These are phyloP conservation scores for Neolamprologus cancellatus DNA, from an alignment of 2,113 vertebrate species.

Conservation along the genomic window DNA sequence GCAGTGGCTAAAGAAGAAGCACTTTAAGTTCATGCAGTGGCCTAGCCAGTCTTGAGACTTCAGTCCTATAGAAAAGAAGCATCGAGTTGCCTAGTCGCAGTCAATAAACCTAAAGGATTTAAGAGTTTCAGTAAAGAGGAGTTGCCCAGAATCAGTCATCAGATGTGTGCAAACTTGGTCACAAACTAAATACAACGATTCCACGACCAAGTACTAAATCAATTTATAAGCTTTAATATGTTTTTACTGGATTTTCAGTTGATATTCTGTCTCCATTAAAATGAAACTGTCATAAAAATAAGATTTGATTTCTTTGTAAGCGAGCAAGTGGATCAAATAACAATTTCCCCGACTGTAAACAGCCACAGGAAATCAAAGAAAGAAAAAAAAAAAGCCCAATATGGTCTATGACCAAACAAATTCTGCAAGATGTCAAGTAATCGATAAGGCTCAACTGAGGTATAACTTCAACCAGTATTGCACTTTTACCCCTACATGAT, in stretches of 20 bases:
- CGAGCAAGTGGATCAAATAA: neutral
- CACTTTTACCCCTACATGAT: neutral
- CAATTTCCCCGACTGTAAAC: neutral
- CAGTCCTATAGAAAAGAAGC: neutral
- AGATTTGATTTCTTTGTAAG: neutral
- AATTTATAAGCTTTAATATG: neutral
- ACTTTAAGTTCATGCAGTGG: neutral
- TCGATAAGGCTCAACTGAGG: neutral
- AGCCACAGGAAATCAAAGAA: neutral
- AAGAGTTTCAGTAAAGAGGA: neutral
- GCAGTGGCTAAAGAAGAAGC: neutral
- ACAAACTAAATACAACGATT: neutral
- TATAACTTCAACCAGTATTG: neutral
- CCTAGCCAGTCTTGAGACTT: neutral
- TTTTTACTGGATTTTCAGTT: neutral
- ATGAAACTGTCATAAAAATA: neutral
- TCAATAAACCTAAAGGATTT: neutral
- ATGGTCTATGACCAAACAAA: neutral
- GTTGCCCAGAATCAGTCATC: neutral
- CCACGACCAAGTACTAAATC: neutral
- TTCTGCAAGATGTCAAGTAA: neutral
- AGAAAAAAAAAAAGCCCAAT: neutral
- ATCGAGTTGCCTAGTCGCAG: neutral
- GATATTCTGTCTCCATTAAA: neutral
- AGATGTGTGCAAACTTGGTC: neutral